Base-by-base conservation (phyloP, 1,140 invertebrate species). In the Diorhabda carinulata region DNA sequence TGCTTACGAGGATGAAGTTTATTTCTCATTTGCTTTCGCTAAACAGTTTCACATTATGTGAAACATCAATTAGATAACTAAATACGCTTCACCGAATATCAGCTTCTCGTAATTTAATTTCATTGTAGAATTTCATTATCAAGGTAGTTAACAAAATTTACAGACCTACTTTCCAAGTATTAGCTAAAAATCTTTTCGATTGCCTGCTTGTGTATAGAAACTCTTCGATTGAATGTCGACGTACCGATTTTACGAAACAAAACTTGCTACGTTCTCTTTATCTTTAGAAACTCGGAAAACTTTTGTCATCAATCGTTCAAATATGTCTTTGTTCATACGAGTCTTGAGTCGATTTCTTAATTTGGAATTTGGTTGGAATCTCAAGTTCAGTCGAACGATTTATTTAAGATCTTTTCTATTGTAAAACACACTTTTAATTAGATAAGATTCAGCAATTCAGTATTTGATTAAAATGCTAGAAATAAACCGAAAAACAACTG, bases 271-370 rank as follows among this genome's bases (percentile, higher is more conserved):
- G 6, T 58, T 65, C 56, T 65, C 64, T 62, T 10, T 43, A 43
- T 43, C 59, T 40, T 65, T 10, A 9, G 47, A 66, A 66, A 70
- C 61, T 63, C 10, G 25, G 25, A 47, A 41, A 71, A 71, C 66
- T 71, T 68, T 67, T 45, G 57, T 66, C 70, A 71, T 71, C 66
- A 71, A 68, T 71, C 70, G 66, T 71, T 71, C 66, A 64, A 64
- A 71, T 68, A 64, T 64, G 66, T 68, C 62, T 71, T 71, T 71
- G 70, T 68, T 65, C 64, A 62, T 65, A 61, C 47, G 57, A 64
- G 68, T 43, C 68, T 61, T 5, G 57, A 60, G 70, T 70, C 60
- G 58, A 47, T 71, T 71, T 71, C 44, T 61, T 68, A 56, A 62
- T 71, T 71, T 68, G 61, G 66, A 68, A 68, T 71, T 68, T 68